Percentiles rank a stretch among this genome's conserved stretches.
Evolutionary conservation across 2,888 invertebrate species (phyloP).

Genomic region (Venustoraphidia nigricollis): DNA sequence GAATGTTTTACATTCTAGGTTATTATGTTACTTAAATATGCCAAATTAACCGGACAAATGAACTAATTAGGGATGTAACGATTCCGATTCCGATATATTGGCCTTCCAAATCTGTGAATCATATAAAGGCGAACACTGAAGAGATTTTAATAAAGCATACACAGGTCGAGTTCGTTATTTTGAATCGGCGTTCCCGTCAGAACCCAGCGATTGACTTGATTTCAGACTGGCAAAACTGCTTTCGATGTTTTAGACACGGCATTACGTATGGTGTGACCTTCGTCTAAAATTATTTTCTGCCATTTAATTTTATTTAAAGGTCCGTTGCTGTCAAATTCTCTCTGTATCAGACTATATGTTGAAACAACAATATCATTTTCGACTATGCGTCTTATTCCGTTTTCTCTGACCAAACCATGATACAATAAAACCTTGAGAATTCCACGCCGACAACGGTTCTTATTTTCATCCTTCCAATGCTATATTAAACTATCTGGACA

Average conservation of each 20-base stretch:
- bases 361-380: slow-evolving; percentile 73
- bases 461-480: slow-evolving; percentile 83
- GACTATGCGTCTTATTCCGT: slow-evolving; percentile 43
- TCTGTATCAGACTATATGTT: slow-evolving; percentile 62
- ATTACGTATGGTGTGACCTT: slow-evolving; percentile 86
- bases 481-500: slow-evolving; percentile 82
- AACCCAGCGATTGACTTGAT: slow-evolving; percentile 58
- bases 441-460: slow-evolving; percentile 41
- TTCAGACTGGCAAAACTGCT: slow-evolving; percentile 50
- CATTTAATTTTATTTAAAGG: slow-evolving; percentile 57
- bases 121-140: slow-evolving; percentile 77
- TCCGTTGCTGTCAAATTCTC: slow-evolving; percentile 42
- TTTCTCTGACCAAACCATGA: slow-evolving; percentile 67
- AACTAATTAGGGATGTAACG: too few species aligned
- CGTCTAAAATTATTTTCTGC: slow-evolving; percentile 81
- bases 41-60: too few species aligned
- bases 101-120: slow-evolving; percentile 60
- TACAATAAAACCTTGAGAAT: slow-evolving; percentile 50
- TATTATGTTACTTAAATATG: too few species aligned
- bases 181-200: slow-evolving; percentile 93
- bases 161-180: slow-evolving; percentile 78
- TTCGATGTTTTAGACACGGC: slow-evolving; percentile 59
- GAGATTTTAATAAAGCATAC: slow-evolving; percentile 66
- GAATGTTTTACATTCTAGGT: too few species aligned
- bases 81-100: too few species aligned